Evolutionary conservation across 2,797 vertebrate species (phyloP).

Genomic region (Oreortyx pictus): DNA sequence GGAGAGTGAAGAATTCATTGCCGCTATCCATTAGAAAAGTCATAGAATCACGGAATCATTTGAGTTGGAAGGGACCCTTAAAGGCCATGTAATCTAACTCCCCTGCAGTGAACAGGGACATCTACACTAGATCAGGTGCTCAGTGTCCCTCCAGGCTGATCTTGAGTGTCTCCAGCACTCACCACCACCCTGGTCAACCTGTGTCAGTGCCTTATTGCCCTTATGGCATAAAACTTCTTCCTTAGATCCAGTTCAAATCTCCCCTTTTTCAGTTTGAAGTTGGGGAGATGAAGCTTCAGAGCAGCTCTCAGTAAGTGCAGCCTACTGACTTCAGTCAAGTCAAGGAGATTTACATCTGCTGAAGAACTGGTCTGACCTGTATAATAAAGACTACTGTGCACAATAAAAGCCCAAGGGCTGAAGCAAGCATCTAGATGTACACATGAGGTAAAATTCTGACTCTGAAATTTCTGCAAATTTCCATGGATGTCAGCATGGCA

Average conservation of each 20-base stretch:
- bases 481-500: neutral
- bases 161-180: no score
- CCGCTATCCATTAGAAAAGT: neutral
- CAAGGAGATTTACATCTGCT: conserved; percentile 27
- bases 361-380: conserved; percentile 37
- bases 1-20: neutral
- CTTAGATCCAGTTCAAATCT: no score
- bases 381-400: neutral
- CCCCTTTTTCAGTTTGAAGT: neutral
- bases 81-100: no score
- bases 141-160: no score
- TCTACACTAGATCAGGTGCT: no score
- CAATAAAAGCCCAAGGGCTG: neutral
- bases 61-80: no score
- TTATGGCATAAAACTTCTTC: no score
- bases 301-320: neutral
- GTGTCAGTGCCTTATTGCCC: no score
- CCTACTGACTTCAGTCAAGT: neutral
- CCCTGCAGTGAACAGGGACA: no score
- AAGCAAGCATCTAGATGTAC: neutral
- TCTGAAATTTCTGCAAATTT: neutral
- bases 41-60: no score
- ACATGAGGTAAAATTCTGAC: neutral
- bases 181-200: no score
- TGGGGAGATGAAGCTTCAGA: neutral